Evolutionary conservation across 1,140 invertebrate species (phyloP), one percentile per base, ranked within the genome.

Genomic region (Cherax quadricarinatus): DNA sequence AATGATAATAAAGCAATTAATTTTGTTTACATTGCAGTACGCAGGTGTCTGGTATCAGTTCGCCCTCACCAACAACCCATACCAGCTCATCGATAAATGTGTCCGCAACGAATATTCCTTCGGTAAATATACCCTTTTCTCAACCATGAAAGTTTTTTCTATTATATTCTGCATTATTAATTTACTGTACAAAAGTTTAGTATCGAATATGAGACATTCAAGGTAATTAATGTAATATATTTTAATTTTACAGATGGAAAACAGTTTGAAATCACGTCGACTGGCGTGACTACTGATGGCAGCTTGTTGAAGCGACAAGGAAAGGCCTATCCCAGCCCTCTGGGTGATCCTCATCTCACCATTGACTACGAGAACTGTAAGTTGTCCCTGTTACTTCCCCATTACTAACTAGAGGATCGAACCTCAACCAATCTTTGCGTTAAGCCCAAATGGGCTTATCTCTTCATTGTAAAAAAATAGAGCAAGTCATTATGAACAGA

Each of bases 331-430:
- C 41, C 85, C 85, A 49, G 75, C 60, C 62, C 85, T 30, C 49
- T 87, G 14, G 85, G 85, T 18, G 85, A 75, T 5, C 48, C 85
- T 78, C 66, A 75, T 51, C 85, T 87, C 70, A 75, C 70, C 48
- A 75, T 87, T 41, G 70, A 87, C 85, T 49, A 62, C 48, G 85
- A 87, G 6, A 78, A 87, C 73, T 49, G 85, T 87, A 73, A 87
- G 85, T 87, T 14, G 24, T 9, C 12, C 14, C 4, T 9, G 7
- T 1, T 78, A 5, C 21, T 41, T n/a, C 9, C 0, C 21, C 0
- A 78, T n/a, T 41, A 10, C 7, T 24, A 24, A n/a, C 21, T 12
- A 12, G 16, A 12, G 57, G 9, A 60, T 60, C 9, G 9, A 16
- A 12, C 57, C 57, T 60, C 57, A 12, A 60, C 16, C 3, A 60